Percentiles rank a stretch among this genome's conserved stretches.
Conservation (phyloP, 1,140 invertebrate genomes). For the Philopotamus ludificatus region DNA sequence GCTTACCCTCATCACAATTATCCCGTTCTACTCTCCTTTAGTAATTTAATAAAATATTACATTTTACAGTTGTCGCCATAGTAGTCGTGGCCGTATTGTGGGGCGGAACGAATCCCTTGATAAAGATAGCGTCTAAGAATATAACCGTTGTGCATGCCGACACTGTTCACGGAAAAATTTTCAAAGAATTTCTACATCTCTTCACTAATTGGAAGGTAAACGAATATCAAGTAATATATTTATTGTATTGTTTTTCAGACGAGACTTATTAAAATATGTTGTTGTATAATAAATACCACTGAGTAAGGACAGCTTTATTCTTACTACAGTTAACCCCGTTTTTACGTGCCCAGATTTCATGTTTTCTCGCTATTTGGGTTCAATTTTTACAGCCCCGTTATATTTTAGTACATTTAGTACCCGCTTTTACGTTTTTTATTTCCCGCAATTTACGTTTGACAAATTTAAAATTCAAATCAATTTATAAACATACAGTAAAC, state of each 20-base stretch:
- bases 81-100: constrained; percentile 60
- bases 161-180: constrained; percentile 50
- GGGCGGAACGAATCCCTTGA: constrained; percentile 69
- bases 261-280: too few species aligned
- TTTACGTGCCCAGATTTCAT: too few species aligned
- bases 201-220: constrained; percentile 59
- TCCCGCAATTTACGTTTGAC: too few species aligned
- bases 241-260: not conserved
- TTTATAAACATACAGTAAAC: too few species aligned
- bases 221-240: not conserved
- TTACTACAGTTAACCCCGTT: too few species aligned
- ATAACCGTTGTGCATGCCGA: constrained; percentile 55
- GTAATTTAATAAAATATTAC: not conserved
- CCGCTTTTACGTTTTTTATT: too few species aligned
- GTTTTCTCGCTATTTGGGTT: too few species aligned
- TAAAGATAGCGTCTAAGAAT: constrained; percentile 62
- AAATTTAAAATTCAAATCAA: too few species aligned
- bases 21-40: not conserved
- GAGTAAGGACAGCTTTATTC: not conserved
- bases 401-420: too few species aligned
- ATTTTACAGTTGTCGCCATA: constrained; percentile 41
- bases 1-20: not conserved
- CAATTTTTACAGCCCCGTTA: too few species aligned
- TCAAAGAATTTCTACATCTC: constrained; percentile 60
- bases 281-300: too few species aligned